A percentile compares a stretch with the other conserved stretches of the same genome.
These are phyloP conservation scores for Ptilorrhoa leucosticta DNA, from an alignment of 2,113 vertebrate genomes.

Conservation along the genomic window DNA sequence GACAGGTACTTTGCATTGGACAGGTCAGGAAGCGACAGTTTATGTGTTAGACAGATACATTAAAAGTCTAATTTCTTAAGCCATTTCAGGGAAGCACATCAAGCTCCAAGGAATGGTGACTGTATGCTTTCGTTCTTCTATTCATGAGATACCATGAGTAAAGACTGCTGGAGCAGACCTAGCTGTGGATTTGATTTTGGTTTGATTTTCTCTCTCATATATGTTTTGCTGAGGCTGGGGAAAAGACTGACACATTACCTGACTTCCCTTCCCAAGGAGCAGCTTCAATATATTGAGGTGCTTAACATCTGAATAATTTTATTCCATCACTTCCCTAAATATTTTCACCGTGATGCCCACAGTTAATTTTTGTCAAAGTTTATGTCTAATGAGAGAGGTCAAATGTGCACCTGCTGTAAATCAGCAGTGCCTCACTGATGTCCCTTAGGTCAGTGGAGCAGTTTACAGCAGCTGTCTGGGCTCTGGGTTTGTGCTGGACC, in stretches of 20 bases:
- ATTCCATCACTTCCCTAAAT: neutral
- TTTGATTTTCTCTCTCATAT: neutral
- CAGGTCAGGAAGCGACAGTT: constrained; percentile 13
- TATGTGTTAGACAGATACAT: neutral
- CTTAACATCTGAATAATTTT: neutral
- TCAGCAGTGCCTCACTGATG: neutral
- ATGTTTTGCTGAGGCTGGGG: neutral
- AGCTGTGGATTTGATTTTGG: neutral
- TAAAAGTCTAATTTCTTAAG: neutral
- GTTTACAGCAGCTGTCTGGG: neutral
- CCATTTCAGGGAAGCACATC: neutral
- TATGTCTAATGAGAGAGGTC: neutral
- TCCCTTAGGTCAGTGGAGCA: neutral
- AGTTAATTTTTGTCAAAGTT: neutral
- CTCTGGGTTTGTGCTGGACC: neutral
- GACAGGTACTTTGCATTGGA: neutral
- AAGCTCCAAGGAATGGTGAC: neutral
- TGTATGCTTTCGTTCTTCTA: neutral
- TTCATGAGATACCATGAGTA: neutral
- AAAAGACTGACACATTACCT: neutral
- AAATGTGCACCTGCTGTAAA: neutral
- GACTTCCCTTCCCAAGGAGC: neutral
- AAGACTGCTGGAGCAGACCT: neutral
- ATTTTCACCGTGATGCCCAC: neutral
- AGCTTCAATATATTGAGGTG: neutral